Conservation (phyloP, 2,888 invertebrate species). For the Busseola fusca region DNA sequence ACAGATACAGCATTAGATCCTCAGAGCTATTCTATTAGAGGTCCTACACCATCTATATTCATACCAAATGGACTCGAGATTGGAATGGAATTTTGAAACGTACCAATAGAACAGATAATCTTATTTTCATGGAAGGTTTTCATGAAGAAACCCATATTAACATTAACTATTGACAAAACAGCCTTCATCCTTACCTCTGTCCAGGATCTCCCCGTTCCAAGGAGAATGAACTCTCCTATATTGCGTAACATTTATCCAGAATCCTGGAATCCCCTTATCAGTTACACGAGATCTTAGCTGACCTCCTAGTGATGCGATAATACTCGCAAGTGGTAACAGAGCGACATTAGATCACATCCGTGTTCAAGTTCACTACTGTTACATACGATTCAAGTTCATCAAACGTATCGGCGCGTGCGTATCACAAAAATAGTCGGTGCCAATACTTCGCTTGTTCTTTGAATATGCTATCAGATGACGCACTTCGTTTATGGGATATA, state of each 20-base stretch:
- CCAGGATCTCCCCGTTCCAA: not conserved
- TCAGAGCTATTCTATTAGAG: no score
- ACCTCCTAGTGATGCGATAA: not conserved
- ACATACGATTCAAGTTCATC: conserved; percentile 31
- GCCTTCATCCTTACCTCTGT: not conserved
- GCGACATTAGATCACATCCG: conserved; percentile 44
- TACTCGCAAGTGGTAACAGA: conserved; percentile 14
- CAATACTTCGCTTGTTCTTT: conserved; percentile 41
- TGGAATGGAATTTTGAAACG: not conserved
- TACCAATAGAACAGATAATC: not conserved
- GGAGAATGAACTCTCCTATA: not conserved
- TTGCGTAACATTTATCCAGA: not conserved
- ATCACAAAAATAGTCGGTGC: conserved; percentile 38
- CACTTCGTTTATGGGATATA: conserved; percentile 25
- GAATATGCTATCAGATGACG: conserved; percentile 44
- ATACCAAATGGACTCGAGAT: no score
- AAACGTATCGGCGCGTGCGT: conserved; percentile 30
- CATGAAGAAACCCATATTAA: no score
- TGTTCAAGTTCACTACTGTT: conserved; percentile 39
- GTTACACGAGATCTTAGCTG: not conserved
- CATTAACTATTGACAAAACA: no score
- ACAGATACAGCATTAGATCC: not conserved
- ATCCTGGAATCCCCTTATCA: not conserved
- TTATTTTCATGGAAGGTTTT: not conserved
- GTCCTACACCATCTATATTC: not conserved